Conservation (phyloP, 2,888 invertebrate genomes). For the Trypoxylon attenuatum region DNA sequence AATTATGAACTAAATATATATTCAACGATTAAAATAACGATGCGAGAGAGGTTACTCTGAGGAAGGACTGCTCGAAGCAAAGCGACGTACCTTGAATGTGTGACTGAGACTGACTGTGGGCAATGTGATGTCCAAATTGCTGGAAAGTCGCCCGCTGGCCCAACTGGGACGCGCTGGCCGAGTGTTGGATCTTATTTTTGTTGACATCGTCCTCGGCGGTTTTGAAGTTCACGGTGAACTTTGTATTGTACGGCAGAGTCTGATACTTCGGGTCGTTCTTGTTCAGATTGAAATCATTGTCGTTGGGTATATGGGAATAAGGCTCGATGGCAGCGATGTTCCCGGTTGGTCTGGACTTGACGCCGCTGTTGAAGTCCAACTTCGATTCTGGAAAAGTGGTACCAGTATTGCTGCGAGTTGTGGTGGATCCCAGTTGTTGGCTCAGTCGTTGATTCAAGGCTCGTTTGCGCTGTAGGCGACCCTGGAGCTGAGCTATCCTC, state of each 20-base stretch:
- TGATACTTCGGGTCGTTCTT: conserved; percentile 94
- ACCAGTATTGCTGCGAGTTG: conserved; percentile 32
- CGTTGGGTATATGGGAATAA: conserved; percentile 87
- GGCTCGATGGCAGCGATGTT: conserved; percentile 93
- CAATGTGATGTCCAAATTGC: conserved; percentile 71
- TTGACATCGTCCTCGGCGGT: conserved; percentile 70
- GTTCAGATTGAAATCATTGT: conserved; percentile 84
- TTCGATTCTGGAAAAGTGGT: conserved; percentile 73
- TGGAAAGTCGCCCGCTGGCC: conserved; percentile 67
- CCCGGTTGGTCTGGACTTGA: conserved; percentile 79
- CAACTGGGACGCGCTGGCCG: conserved; percentile 71
- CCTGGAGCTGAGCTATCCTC: conserved; percentile 94
- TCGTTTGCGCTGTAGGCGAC: conserved; percentile 90
- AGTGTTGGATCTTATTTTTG: conserved; percentile 72
- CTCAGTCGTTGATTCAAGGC: conserved; percentile 87
- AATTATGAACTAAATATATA: too few relatives aligned
- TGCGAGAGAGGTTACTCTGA: too few relatives aligned
- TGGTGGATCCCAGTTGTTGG: conserved; percentile 76
- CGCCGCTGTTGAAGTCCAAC: conserved; percentile 64
- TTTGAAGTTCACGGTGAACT: conserved; percentile 82
- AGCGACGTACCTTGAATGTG: conserved; percentile 68
- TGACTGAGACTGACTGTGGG: conserved; percentile 72
- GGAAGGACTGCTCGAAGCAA: too few relatives aligned
- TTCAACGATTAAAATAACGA: too few relatives aligned
- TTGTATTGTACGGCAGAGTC: conserved; percentile 92